phyloP scores from a whole-genome alignment of 2,888 invertebrate genomes.

The Clanis bilineata region DNA sequence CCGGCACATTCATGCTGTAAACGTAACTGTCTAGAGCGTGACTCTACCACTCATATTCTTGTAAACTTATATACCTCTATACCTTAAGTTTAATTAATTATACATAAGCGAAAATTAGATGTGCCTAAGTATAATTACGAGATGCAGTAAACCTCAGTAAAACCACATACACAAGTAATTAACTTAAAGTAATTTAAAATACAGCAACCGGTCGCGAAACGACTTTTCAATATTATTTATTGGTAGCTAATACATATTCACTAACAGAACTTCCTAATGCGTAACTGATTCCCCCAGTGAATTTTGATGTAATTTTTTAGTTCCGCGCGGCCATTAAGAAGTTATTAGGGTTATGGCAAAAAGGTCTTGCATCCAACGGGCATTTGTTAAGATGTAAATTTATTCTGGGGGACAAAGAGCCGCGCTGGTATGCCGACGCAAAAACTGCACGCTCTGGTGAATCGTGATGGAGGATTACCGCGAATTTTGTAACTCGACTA shows the following conservation, averaged over 20 bases:
- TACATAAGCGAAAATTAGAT: too few species aligned
- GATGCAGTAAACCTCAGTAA: too few species aligned
- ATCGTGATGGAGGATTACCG: constrained; percentile 58
- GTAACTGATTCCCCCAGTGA: constrained; percentile 16
- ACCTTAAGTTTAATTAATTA: too few species aligned
- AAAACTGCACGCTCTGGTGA: constrained; percentile 66
- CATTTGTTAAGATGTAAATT: constrained; percentile 76
- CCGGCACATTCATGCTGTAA: too few species aligned
- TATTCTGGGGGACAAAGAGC: constrained; percentile 68
- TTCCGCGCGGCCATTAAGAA: constrained; percentile 58
- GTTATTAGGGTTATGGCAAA: constrained; percentile 63
- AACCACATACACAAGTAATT: too few species aligned
- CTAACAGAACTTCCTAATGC: not conserved
- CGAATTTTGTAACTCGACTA: constrained; percentile 51
- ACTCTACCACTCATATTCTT: too few species aligned
- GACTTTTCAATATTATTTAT: not conserved
- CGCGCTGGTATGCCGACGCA: constrained; percentile 44
- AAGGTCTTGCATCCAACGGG: constrained; percentile 53
- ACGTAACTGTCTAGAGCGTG: too few species aligned
- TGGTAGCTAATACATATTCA: not conserved
- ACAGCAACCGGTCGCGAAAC: not conserved
- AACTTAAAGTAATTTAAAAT: too few species aligned
- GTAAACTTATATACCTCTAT: too few species aligned
- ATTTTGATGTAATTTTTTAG: constrained; percentile 47
- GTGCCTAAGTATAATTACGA: too few species aligned